These are phyloP conservation scores for Glyptemys insculpta DNA, from an alignment of 2,797 vertebrate genomes.

Conservation along the genomic window DNA sequence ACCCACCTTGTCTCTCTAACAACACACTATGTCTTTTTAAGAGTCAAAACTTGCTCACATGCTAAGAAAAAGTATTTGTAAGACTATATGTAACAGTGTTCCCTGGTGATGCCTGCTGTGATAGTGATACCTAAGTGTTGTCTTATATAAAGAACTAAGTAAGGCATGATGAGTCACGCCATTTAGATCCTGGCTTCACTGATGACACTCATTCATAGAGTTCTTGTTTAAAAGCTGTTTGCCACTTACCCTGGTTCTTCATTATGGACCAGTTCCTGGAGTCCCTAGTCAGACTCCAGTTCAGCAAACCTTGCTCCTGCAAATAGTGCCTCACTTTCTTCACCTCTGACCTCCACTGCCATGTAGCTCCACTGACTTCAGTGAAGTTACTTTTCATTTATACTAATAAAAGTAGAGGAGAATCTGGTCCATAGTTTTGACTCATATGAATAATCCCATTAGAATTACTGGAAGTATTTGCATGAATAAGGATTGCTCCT, in stretches of 20 bases:
- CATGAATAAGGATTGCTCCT: background rate
- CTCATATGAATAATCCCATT: background rate
- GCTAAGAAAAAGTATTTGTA: background rate
- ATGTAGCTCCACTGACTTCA: background rate
- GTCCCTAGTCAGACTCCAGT: background rate
- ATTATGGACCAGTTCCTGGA: background rate
- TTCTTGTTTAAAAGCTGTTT: background rate
- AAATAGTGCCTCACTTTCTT: background rate
- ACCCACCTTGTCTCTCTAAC: too few relatives aligned
- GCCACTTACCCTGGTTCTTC: background rate
- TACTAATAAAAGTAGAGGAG: background rate
- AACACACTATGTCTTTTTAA: too few relatives aligned
- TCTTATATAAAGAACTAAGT: background rate
- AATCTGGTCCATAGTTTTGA: background rate
- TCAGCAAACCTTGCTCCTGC: background rate
- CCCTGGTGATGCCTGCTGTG: background rate
- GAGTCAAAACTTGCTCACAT: background rate
- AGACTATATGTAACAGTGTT: background rate
- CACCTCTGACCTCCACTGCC: background rate
- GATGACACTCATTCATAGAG: background rate
- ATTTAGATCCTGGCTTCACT: background rate
- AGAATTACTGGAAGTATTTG: background rate
- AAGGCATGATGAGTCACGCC: background rate
- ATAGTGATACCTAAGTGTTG: background rate
- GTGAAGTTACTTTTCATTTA: background rate